Percentiles rank a stretch among this genome's conserved stretches.
These are phyloP conservation scores for Napeogenes inachia DNA, from an alignment of 2,888 invertebrate genomes.

Conservation along the genomic window DNA sequence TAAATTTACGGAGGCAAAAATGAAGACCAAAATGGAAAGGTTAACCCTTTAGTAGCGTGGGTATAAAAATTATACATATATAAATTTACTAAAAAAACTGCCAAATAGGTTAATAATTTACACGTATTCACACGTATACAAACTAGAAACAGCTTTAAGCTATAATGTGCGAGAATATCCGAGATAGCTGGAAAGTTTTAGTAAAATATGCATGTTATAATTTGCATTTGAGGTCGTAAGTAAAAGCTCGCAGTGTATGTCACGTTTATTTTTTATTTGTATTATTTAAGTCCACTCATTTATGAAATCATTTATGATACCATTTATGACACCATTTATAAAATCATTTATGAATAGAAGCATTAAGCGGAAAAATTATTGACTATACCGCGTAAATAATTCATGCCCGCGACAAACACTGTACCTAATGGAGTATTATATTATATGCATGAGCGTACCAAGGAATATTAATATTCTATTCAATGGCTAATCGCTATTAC, in stretches of 20 bases:
- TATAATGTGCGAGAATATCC: neutral
- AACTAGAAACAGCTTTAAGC: neutral
- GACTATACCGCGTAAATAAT: slow-evolving; percentile 14
- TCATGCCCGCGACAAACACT: slow-evolving; percentile 10
- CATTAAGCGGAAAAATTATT: slow-evolving; percentile 11
- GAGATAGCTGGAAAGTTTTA: too few species aligned
- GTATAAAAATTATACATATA: too few species aligned
- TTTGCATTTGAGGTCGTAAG: too few species aligned
- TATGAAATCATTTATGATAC: neutral
- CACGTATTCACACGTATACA: neutral
- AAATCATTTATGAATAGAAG: slow-evolving; percentile 5
- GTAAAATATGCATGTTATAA: too few species aligned
- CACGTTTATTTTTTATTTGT: neutral
- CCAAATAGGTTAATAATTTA: neutral
- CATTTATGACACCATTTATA: neutral
- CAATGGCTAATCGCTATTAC: too few species aligned
- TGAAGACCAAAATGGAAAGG: too few species aligned
- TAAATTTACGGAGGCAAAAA: too few species aligned
- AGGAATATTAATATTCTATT: too few species aligned
- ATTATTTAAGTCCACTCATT: neutral
- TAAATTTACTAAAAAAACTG: too few species aligned
- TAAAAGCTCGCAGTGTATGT: too few species aligned
- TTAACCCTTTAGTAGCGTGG: too few species aligned
- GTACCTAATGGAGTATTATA: slow-evolving; percentile 4
- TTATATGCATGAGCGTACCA: too few species aligned